Percentiles rank a stretch among this genome's conserved stretches.
Conservation (phyloP, 2,888 invertebrate species). For the Theodoxus fluviatilis region DNA sequence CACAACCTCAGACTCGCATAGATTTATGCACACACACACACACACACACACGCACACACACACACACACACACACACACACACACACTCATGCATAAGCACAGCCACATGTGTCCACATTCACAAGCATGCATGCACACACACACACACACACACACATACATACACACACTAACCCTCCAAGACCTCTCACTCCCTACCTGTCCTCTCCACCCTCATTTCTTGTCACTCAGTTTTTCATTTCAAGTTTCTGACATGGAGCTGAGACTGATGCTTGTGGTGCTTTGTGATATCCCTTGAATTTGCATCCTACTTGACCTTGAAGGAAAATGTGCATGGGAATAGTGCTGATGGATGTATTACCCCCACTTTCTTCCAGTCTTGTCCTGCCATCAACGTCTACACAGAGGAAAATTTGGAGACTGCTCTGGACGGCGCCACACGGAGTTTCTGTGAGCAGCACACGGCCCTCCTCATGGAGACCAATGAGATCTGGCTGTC, state of each 20-base stretch:
- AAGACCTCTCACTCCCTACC: too few species aligned
- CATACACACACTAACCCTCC: slow-evolving; percentile 8
- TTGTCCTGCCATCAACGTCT: slow-evolving; percentile 63
- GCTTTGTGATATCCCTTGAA: too few species aligned
- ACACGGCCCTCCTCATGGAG: slow-evolving; percentile 54
- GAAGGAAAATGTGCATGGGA: too few species aligned
- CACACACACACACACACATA: not conserved
- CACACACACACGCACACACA: slow-evolving; percentile 15
- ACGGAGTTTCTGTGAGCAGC: slow-evolving; percentile 55
- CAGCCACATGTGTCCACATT: not conserved
- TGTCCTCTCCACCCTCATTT: too few species aligned
- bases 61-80: not conserved
- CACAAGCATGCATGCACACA: not conserved
- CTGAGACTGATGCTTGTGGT: too few species aligned
- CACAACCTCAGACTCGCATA: too few species aligned
- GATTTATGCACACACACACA: not conserved
- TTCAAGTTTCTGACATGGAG: too few species aligned
- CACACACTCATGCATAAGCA: not conserved
- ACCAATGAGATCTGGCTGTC: slow-evolving; percentile 54
- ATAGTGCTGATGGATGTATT: too few species aligned
- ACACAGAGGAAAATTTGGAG: slow-evolving; percentile 59
- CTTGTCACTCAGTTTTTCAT: too few species aligned
- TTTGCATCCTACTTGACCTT: too few species aligned
- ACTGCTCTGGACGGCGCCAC: slow-evolving; percentile 57
- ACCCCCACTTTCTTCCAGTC: too few species aligned